Evolutionary conservation across 2,113 vertebrate genomes (phyloP), one percentile per base, ranked within the genome.

Genomic region (Cavia aperea): DNA sequence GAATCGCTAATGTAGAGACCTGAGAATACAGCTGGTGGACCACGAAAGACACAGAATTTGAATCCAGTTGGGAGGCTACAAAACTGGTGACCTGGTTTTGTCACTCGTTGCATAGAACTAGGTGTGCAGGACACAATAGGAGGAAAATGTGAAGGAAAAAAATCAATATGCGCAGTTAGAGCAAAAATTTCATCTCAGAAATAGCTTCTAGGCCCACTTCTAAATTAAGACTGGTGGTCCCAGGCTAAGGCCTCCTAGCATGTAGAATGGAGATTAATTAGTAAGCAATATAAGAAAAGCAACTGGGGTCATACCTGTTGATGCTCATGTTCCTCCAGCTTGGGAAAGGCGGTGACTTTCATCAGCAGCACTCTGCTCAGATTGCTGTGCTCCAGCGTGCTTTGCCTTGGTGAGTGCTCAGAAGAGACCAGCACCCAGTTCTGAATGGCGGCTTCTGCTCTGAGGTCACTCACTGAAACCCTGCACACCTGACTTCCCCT

Each of bases 381-480:
- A 1, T 43, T 81, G 70, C 26, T 82, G 36, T 84, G 0, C 33
- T 65, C 33, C 26, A 66, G 23, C 2, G 11, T 0, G 0, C 5
- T 86, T 82, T 66, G 62, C 43, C 14, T 24, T 62, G 31, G 66
- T 72, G 31, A 54, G 2, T 77, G 14, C 46, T 82, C 31, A 46
- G n/a, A 73, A 78, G 39, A 51, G 31, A 49, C 33, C 33, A 51
- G 46, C 4, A 3, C 33, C 54, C 36, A 24, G 4, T 6, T 5
- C 65, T 54, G 39, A 46, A 43, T 13, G 75, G 58, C 87, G n/a
- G 2, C 46, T 79, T 88, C 63, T 72, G 4, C 39, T 82, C n/a
- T 78, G 12, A 91, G 81, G 58, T 31, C 24, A 54, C 49, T 79
- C 54, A 26, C 19, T 58, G 24, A 89, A 19, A 19, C 11, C 36